Evolutionary conservation across 2,888 invertebrate species (phyloP).

Genomic region (Masnerella sp.): DNA sequence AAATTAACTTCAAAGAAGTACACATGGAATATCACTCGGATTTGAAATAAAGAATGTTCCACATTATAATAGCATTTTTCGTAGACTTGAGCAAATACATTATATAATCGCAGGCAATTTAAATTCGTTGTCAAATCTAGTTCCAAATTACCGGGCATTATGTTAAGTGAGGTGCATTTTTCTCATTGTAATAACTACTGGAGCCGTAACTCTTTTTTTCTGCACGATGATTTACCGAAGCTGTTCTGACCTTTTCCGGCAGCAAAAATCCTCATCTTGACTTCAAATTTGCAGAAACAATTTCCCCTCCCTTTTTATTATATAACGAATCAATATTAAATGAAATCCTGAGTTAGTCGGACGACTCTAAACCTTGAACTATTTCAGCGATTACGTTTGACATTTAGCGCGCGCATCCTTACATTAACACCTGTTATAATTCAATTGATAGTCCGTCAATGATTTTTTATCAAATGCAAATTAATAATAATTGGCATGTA

Average conservation of each 20-base stretch:
- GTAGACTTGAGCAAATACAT: too few relatives aligned
- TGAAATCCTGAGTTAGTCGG: background rate
- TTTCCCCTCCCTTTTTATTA: too few relatives aligned
- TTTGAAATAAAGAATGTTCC: too few relatives aligned
- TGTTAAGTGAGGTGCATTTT: conserved; percentile 26
- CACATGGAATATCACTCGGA: too few relatives aligned
- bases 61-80: too few relatives aligned
- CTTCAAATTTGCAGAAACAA: too few relatives aligned
- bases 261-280: too few relatives aligned
- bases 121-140: conserved; percentile 13
- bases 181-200: conserved; percentile 28
- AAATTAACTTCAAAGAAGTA: too few relatives aligned
- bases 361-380: conserved; percentile 38
- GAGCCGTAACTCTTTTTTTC: conserved; percentile 14
- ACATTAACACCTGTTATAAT: conserved; percentile 32
- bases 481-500: conserved; percentile 29
- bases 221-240: conserved; percentile 8
- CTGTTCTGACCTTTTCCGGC: background rate
- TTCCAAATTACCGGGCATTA: conserved; percentile 22
- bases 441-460: conserved; percentile 12
- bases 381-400: conserved; percentile 51
- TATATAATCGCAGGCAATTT: conserved; percentile 35
- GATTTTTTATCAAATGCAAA: conserved; percentile 24
- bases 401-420: conserved; percentile 25
- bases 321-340: background rate